Base-by-base conservation (phyloP, 2,113 vertebrate species). In the Lutjanus erythropterus region DNA sequence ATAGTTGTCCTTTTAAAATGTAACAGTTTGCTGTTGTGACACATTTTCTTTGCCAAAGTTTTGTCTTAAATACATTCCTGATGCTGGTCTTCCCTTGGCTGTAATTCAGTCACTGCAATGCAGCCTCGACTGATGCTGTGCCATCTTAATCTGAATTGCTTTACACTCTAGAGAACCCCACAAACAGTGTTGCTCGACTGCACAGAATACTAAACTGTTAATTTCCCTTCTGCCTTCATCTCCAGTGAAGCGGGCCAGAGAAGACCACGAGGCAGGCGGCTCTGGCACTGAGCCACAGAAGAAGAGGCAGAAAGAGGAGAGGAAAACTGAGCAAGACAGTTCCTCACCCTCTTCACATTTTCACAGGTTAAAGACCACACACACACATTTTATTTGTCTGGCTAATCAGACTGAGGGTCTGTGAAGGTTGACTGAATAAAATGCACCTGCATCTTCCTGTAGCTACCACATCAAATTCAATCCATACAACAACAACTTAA, bases 161-260 rank as follows among this genome's bases (percentile, higher is more conserved):
- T 74, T 61, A 55, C 68, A 31, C 81, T 73, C 75, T 41, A 41
- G 61, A 84, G 71, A 72, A 46, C 41, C 39, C 27, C 46, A 58
- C 42, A 47, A 61, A 81, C 78, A 21, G n/a, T 7, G 60, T 68
- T 69, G 75, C 47, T 59, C 10, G 8, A 78, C 66, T 81, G 86
- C 46, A 2, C 80, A 61, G 85, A 90, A 86, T 92, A 75, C 78
- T 86, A 83, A 88, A 74, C 72, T 46, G 33, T 73, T 82, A 21
- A 73, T 85, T 84, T 84, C 71, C 74, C 61, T 9, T 71, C 27
- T 67, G 66, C 56, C 62, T 65, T 60, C 14, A 12, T 81, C 71
- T 85, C 73, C 83, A 91, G 90, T 88, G 67, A 96, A 96, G 88
- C 94, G 95, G 39, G 42, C 81, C 44, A 90, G 92, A 74, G 93